Evolutionary conservation across 2,113 vertebrate genomes (phyloP), one percentile per base, ranked within the genome.

Genomic region (Peromyscus californicus): DNA sequence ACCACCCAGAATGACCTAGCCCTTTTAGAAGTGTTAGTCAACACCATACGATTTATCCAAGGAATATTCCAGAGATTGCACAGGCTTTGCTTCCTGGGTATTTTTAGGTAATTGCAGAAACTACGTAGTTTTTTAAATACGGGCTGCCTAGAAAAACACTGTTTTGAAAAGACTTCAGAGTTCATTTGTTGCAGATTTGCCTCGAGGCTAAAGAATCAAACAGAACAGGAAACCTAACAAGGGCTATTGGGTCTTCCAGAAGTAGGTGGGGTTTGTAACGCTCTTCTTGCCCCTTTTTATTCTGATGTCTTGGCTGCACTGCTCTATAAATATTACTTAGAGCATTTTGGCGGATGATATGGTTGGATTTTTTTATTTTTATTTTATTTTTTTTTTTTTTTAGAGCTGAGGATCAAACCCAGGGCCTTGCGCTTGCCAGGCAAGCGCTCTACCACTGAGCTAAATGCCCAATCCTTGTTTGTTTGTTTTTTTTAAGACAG

Each of bases 31-130:
- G 21, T 70, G 65, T 70, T 93, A 89, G 67, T 78, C 65, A 89
- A 3, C 39, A 24, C 90, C 70, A 69, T 95, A 42, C 86, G 65
- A 91, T 39, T 96, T 82, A 59, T 93, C 51, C n/a, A 93, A 95
- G 67, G 11, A 96, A 93, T 93, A 67, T 94, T 78, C 83, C 72
- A 96, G 93, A 90, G 93, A 91, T 87, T 86, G 54, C 0, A 9
- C 29, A 94, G 76, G 59, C 76, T 93, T 86, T 91, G 89, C 78
- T 83, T 94, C 96, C 36, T 87, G 19, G 88, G 86, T 54, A 93
- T 94, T 95, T 98, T 78, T 78, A 86, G 89, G 70, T 94, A 97
- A 93, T 93, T 89, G 29, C 67, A 96, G 74, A 94, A 97, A 78
- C 78, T 78, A 45, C 92, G 24, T 67, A 88, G 78, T 94, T 96